phyloP scores from a whole-genome alignment of 2,113 vertebrate genomes.

The Anarrhichthys ocellatus region DNA sequence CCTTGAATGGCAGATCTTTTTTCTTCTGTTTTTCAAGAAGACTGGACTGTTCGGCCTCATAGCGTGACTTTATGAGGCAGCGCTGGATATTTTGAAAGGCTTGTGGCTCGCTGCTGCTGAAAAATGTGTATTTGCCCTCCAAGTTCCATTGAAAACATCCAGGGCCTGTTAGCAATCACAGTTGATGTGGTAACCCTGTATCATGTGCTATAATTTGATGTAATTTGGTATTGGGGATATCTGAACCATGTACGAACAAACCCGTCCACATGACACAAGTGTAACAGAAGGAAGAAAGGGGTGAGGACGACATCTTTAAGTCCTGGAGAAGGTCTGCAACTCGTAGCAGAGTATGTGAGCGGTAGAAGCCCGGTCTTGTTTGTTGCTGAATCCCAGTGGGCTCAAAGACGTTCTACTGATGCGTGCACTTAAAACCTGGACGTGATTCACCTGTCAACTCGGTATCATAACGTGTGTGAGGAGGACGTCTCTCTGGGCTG shows the following conservation, averaged over 20 bases:
- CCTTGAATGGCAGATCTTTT: constrained; percentile 9
- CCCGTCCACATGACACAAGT: constrained; percentile 8
- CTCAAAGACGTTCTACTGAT: constrained; percentile 6
- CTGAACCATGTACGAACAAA: constrained; percentile 35
- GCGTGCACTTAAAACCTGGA: constrained; percentile 20
- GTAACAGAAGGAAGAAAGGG: not conserved
- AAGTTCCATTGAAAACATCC: constrained; percentile 72
- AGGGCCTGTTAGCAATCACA: constrained; percentile 71
- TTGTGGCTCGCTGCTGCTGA: constrained; percentile 65
- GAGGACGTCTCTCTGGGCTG: constrained; percentile 18
- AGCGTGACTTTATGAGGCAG: constrained; percentile 67
- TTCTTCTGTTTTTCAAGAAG: not conserved
- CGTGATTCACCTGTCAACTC: constrained; percentile 37
- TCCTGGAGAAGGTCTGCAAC: constrained; percentile 16
- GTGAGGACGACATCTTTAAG: not conserved
- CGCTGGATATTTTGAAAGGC: constrained; percentile 63
- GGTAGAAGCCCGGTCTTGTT: constrained; percentile 27
- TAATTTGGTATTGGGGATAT: constrained; percentile 47
- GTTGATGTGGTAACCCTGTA: constrained; percentile 57
- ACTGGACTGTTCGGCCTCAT: constrained; percentile 37
- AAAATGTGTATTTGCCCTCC: constrained; percentile 58
- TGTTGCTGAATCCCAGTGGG: constrained; percentile 3
- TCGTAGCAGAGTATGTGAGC: not conserved
- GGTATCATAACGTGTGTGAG: not conserved
- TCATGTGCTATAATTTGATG: constrained; percentile 49